Base-by-base conservation (phyloP, 2,113 vertebrate genomes). In the Globicephala melas region DNA sequence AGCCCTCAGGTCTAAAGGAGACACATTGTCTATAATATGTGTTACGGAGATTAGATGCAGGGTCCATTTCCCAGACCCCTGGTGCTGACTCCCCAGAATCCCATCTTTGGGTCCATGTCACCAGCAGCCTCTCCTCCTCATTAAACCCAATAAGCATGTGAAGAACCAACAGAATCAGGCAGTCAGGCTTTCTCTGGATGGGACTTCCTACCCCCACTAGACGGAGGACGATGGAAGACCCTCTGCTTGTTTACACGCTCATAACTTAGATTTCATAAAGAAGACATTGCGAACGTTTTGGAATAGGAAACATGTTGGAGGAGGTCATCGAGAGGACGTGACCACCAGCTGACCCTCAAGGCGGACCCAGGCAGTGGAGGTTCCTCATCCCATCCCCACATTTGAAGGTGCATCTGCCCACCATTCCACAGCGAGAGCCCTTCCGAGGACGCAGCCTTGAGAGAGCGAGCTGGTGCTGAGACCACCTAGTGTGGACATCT, bases 211-310 rank as follows among this genome's bases (percentile, higher is more conserved):
- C 33, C 28, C 1, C 28, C 10, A 4, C 33, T 1, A 31, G 83
- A 25, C 7, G 1, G 10, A 20, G 25, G 47, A 21, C 41, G 11
- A 55, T 0, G 8, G 1, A 11, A 38, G 0, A 2, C 6, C 33
- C 23, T 44, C 33, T 1, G 9, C n/a, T 15, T 50, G 31, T 60
- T 11, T 1, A 5, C 17, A 5, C 2, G 23, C 14, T 6, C 36
- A 3, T 11, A 15, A 5, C 18, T n/a, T 62, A n/a, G 33, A 53
- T 38, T 80, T 74, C 18, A 89, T 25, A 28, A 81, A 87, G 76
- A 28, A 23, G 13, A 58, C 26, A 7, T 0, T 13, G 5, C 5
- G 47, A 81, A 47, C 4, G 8, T 91, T 50, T 62, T 23, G 31
- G 38, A 68, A 36, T 18, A 60, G 63, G 38, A 93, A 84, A n/a